phyloP scores from a whole-genome alignment of 2,113 vertebrate genomes.

The Callospermophilus lateralis region DNA sequence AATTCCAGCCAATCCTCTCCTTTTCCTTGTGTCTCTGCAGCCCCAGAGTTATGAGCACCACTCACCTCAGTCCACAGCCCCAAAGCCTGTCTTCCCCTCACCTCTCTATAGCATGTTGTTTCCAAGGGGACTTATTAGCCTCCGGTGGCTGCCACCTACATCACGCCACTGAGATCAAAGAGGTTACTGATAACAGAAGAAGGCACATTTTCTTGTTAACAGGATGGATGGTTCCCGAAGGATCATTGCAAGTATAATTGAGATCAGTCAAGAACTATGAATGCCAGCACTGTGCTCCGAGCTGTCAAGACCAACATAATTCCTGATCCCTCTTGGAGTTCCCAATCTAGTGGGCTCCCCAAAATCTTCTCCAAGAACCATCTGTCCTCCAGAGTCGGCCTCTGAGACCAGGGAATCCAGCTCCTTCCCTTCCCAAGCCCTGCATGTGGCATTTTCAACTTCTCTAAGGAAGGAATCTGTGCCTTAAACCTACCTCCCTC shows the following conservation, averaged over 20 bases:
- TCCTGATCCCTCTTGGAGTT: background rate
- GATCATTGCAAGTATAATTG: background rate
- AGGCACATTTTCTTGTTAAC: background rate
- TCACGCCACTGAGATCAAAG: background rate
- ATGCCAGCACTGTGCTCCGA: background rate
- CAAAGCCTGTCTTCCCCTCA: background rate
- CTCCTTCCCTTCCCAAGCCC: background rate
- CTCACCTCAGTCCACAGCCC: background rate
- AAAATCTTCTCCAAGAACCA: background rate
- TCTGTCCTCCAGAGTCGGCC: background rate
- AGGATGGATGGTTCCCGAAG: background rate
- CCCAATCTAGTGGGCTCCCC: background rate
- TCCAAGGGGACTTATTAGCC: background rate
- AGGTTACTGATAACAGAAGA: background rate
- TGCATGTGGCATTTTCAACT: background rate
- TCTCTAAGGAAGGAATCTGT: background rate
- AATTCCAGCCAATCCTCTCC: background rate
- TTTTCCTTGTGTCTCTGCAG: background rate
- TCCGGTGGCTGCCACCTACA: background rate
- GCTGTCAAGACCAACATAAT: background rate
- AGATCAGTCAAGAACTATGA: background rate
- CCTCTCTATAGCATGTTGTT: background rate
- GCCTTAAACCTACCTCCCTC: background rate
- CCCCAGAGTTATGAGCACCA: background rate
- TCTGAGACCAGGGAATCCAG: background rate